Conservation (phyloP, 2,113 vertebrate genomes). For the Psammodynastes pulverulentus region DNA sequence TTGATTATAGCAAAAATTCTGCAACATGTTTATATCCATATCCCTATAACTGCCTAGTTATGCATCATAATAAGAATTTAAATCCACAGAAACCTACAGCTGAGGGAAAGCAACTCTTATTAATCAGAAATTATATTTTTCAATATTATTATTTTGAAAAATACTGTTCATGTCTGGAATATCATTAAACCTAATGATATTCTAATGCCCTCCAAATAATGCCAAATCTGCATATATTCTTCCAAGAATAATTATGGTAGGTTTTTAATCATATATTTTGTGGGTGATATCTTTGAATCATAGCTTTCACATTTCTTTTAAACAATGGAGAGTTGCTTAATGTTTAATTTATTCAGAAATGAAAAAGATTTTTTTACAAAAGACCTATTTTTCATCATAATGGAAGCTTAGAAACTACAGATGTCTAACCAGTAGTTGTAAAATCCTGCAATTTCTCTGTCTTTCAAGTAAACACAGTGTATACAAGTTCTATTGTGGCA, state of each 20-base stretch:
- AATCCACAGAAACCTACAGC: neutral
- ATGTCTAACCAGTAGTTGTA: constrained; percentile 27
- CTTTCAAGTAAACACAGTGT: constrained; percentile 25
- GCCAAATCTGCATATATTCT: constrained; percentile 11
- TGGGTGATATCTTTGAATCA: constrained; percentile 7
- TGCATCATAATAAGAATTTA: neutral
- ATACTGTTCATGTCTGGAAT: neutral
- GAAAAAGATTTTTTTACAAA: constrained; percentile 17
- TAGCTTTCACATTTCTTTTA: constrained; percentile 26
- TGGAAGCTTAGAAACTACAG: constrained; percentile 5
- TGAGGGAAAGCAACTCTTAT: neutral
- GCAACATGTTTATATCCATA: neutral
- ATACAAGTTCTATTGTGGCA: constrained; percentile 13
- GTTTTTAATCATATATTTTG: constrained; percentile 2
- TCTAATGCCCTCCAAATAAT: neutral
- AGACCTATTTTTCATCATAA: neutral
- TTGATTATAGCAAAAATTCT: neutral
- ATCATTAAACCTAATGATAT: neutral
- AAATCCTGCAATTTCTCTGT: constrained; percentile 27
- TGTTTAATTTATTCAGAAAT: constrained; percentile 33
- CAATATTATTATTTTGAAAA: neutral
- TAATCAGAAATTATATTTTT: constrained; percentile 4
- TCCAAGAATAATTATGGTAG: constrained; percentile 12
- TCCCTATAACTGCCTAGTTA: neutral
- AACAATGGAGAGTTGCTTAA: constrained; percentile 32